These are phyloP conservation scores for Lithosia quadra DNA, from an alignment of 2,888 invertebrate species.

Conservation along the genomic window DNA sequence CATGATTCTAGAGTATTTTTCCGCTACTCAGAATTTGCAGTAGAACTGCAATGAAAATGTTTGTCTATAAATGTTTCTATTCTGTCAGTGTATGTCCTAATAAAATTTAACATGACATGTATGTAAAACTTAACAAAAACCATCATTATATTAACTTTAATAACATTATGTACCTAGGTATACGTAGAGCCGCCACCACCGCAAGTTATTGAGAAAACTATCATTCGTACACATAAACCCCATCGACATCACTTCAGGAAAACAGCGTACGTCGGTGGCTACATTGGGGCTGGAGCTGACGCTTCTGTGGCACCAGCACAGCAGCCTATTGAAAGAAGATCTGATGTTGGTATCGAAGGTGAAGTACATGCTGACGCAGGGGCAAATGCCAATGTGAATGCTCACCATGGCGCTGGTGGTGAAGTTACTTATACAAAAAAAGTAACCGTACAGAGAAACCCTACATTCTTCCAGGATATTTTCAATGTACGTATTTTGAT, in stretches of 20 bases:
- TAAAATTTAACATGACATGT: no score
- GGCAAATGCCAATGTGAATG: slow-evolving; percentile 42
- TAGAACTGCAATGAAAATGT: no score
- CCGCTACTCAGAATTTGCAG: no score
- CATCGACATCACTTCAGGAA: slow-evolving; percentile 70
- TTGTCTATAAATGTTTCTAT: no score
- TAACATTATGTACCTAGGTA: slow-evolving; percentile 62
- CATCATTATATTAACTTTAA: background rate
- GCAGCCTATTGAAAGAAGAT: slow-evolving; percentile 68
- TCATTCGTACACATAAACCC: slow-evolving; percentile 70
- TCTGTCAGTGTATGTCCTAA: no score
- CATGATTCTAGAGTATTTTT: no score
- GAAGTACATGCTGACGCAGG: slow-evolving; percentile 48
- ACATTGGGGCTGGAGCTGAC: slow-evolving; percentile 61
- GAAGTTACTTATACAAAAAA: slow-evolving; percentile 66
- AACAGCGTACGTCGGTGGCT: slow-evolving; percentile 71
- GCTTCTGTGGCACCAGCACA: slow-evolving; percentile 46
- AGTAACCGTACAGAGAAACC: slow-evolving; percentile 68
- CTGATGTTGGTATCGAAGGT: slow-evolving; percentile 67
- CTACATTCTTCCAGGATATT: slow-evolving; percentile 87
- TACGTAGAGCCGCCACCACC: slow-evolving; percentile 62
- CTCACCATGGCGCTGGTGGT: slow-evolving; percentile 53
- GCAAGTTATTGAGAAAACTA: slow-evolving; percentile 66
- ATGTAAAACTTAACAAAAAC: no score
- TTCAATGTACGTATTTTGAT: slow-evolving; percentile 86